Conservation (phyloP, 2,113 vertebrate genomes). For the Meriones unguiculatus region DNA sequence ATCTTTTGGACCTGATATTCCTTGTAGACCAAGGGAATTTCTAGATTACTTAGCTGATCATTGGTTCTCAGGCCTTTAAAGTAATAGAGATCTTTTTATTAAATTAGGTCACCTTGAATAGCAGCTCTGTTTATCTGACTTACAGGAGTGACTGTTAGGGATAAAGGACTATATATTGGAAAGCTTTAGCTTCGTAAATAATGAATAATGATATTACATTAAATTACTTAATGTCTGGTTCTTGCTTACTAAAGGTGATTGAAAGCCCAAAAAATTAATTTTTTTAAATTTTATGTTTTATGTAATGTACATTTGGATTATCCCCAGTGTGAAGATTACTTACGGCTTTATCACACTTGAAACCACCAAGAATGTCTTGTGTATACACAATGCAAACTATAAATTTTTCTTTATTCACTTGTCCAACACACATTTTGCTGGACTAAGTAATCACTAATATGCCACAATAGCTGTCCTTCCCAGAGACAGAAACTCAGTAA, state of each 20-base stretch:
- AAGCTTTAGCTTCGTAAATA: not conserved
- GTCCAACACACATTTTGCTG: not conserved
- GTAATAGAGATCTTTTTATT: not conserved
- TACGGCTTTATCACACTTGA: not conserved
- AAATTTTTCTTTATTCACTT: not conserved
- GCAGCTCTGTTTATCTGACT: not conserved
- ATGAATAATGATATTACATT: conserved; percentile 12
- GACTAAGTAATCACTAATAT: conserved; percentile 11
- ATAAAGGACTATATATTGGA: not conserved
- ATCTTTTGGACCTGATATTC: not conserved
- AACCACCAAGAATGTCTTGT: not conserved
- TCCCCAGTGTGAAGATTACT: not conserved
- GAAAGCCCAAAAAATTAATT: conserved; percentile 11
- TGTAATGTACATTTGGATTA: conserved; percentile 4
- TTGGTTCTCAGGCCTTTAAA: conserved; percentile 1
- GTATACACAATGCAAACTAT: conserved; percentile 20
- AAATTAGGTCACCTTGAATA: not conserved
- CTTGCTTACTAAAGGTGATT: conserved; percentile 57
- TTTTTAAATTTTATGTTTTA: not conserved
- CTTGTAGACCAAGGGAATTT: not conserved
- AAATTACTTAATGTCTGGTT: conserved; percentile 43
- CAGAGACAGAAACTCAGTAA: not conserved
- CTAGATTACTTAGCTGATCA: not conserved
- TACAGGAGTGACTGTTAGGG: not conserved
- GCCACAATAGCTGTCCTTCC: not conserved